Base-by-base conservation (phyloP, 2,113 vertebrate genomes). In the Hyaena hyaena region DNA sequence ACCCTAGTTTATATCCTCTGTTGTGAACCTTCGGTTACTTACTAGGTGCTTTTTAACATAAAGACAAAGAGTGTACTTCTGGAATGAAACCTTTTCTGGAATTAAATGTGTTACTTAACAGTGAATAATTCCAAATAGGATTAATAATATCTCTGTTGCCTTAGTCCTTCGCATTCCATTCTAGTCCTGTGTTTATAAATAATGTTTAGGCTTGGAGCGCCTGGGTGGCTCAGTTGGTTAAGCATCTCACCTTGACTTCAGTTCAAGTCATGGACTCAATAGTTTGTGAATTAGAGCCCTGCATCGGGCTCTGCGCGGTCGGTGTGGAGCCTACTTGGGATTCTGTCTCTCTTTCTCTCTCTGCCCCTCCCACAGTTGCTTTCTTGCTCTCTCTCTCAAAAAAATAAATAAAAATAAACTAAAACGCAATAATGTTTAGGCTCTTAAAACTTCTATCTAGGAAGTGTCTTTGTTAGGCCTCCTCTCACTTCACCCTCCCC, bases 1-100 rank as follows among this genome's bases (percentile, higher is more conserved):
- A 76, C 61, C 45, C 24, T 83, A 65, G 24, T 90, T 81, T 48
- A 24, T 83, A 26, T 48, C 58, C 19, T 69, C 43, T 86, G 0
- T 88, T 58, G 55, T 23, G 69, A 85, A 91, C 19, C 7, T 71
- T 61, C 26, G 45, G 39, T 95, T 93, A 76, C 28, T 71, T 48
- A 48, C 12, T 90, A 69, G 69, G n/a, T 74, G 24, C 68, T 87
- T 93, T 93, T 91, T 88, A 74, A 63, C 87, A 48, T 84, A 94
- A 92, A 45, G 65, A 93, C 48, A 93, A 90, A 50, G 74, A 65
- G 8, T n/a, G 0, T 74, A 53, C 95, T 93, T 96, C 8, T 35
- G 65, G 26, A 88, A 45, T 55, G 35, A 76, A 79, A 11, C 14
- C 28, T 93, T 89, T 48, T 81, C 16, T 69, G 66, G 23, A 73